Evolutionary conservation across 1,140 invertebrate genomes (phyloP), one percentile per base, ranked within the genome.

Genomic region (Oscheius sp.): DNA sequence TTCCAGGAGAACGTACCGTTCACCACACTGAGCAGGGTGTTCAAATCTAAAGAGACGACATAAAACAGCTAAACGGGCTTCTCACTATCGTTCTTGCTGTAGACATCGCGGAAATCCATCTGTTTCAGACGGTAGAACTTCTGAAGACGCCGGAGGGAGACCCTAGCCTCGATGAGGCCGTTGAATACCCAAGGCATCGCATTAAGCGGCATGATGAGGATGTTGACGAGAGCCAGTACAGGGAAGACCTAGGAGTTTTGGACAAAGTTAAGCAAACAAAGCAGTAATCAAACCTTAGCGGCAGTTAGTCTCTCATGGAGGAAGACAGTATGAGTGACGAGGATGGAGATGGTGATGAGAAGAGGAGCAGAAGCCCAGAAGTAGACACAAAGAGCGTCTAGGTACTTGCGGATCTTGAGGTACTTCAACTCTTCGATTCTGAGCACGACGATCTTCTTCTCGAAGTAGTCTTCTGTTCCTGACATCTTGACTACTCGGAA

Each of bases 361-460:
- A 97, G 91, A 0, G 95, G 95, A n/a, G 95, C 97, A 4, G 93
- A 95, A 0, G 95, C 96, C 96, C 96, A 99, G 84, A 99, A 93
- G 85, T 94, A 97, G 1, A 98, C 96, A 87, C 95, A 99, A 58
- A 96, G 85, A n/a, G 95, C 96, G 87, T 99, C 96, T 71, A 99
- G 85, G 86, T 98, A 99, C 87, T 99, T 99, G 75, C 93, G 88
- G 20, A 64, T 42, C 59, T 77, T 90, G 52, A 95, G 85, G 81
- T 90, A 91, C 63, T 89, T 89, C 23, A 95, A 80, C 87, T 95
- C 93, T 45, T 86, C 82, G 2, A 87, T 84, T 52, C 93, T 87
- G 13, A 90, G 85, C 75, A 87, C 89, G 90, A 76, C 46, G 28
- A 87, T 74, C 68, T 79, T 80, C 1, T 87, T 79, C 2, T 90